Base-by-base conservation (phyloP, 2,113 vertebrate genomes). In the Sturnus vulgaris region DNA sequence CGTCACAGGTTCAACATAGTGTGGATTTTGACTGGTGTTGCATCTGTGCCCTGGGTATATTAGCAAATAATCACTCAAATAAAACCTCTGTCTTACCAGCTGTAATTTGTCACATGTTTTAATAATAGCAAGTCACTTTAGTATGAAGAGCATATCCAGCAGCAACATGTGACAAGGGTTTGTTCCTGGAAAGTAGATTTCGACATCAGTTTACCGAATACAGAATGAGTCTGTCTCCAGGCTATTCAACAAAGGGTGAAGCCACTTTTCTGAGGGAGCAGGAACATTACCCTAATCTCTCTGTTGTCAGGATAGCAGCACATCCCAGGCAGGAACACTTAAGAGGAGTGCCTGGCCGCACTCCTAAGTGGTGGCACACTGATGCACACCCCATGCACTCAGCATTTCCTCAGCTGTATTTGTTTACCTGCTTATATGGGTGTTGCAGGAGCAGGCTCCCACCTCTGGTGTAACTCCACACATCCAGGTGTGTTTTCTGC, bases 301-400 rank as follows among this genome's bases (percentile, higher is more conserved):
- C 9, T 60, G 31, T 30, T 30, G 25, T 52, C 63, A 57, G 44
- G 13, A 27, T 20, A 39, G 57, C 42, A 86, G 75, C 30, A 31
- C 20, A 44, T 22, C 12, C 9, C 13, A 4, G 11, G 8, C 11
- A 37, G 7, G 21, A 46, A 21, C 9, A n/a, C 0, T 0, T 15
- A 15, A n/a, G 15, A 55, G 46, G 16, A 56, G 21, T n/a, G 30
- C 9, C 46, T 82, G 65, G 14, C 28, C 3, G 2, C 15, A 4
- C 83, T 82, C 37, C 33, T 50, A 7, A 33, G 24, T 24, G 33
- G 21, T 31, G n/a, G 31, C 52, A 47, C 24, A 28, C 13, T 20
- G 44, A 33, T 33, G 49, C 0, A 7, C 57, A 35, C 8, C 16
- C 16, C 0, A 1, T 22, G 40, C 25, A 18, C 23, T 42, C 61